Conservation (phyloP, 2,797 vertebrate species). For the Nothura maculosa region DNA sequence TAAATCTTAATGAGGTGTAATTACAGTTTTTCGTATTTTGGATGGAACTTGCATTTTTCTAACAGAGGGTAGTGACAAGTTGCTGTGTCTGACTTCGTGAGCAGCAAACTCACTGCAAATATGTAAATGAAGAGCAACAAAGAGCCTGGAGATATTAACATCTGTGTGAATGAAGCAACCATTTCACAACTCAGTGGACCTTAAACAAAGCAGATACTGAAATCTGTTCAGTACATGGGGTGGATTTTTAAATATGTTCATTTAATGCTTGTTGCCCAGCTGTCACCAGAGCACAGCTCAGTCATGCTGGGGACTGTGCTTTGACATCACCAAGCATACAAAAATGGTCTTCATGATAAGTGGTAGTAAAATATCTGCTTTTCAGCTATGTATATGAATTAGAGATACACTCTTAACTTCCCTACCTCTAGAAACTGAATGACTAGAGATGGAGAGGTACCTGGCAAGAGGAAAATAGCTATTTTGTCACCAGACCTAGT, state of each 20-base stretch:
- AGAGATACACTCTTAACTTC: background rate
- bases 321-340: slow-evolving; percentile 68
- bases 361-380: slow-evolving; percentile 52
- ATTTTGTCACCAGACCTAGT: background rate
- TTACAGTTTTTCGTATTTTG: slow-evolving; percentile 73
- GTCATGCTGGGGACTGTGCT: slow-evolving; percentile 65
- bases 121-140: slow-evolving; percentile 86
- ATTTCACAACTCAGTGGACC: slow-evolving; percentile 87
- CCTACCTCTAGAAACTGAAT: background rate
- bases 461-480: background rate
- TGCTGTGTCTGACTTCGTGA: slow-evolving; percentile 73
- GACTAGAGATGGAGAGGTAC: background rate
- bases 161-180: slow-evolving; percentile 82
- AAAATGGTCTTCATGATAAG: slow-evolving; percentile 65
- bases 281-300: slow-evolving; percentile 75
- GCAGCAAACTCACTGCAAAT: slow-evolving; percentile 77
- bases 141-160: slow-evolving; percentile 86
- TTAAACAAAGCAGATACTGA: slow-evolving; percentile 84
- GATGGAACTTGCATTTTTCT: slow-evolving; percentile 73
- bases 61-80: slow-evolving; percentile 74
- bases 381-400: slow-evolving; percentile 33
- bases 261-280: slow-evolving; percentile 78
- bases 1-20: slow-evolving; percentile 81
- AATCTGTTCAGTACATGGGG: slow-evolving; percentile 81
- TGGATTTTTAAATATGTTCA: slow-evolving; percentile 84